phyloP scores from a whole-genome alignment of 2,113 vertebrate genomes.

The Procavia capensis region DNA sequence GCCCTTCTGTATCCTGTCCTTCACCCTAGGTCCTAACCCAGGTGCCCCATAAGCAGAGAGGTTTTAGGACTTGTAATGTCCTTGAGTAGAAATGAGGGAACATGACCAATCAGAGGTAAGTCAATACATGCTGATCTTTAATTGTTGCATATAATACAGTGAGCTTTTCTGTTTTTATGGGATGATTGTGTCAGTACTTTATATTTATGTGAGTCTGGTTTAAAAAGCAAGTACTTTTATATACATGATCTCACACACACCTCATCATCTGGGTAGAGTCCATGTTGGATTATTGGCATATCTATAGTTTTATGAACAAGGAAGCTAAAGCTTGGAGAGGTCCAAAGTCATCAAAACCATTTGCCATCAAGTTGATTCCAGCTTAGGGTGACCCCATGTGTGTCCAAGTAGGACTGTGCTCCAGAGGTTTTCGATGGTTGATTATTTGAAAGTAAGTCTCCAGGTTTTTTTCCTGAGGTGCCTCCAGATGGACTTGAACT shows the following conservation, averaged over 20 bases:
- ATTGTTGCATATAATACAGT: neutral
- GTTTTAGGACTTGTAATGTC: neutral
- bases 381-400: neutral
- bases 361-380: too few relatives aligned
- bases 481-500: neutral
- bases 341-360: neutral
- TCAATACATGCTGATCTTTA: neutral
- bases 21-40: neutral
- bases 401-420: neutral
- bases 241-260: neutral
- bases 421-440: neutral
- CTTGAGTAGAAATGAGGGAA: neutral
- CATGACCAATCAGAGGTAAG: neutral
- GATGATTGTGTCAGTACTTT: neutral
- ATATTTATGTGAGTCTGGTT: neutral
- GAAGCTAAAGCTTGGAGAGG: neutral
- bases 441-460: neutral
- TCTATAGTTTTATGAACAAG: neutral
- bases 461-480: neutral
- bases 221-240: neutral
- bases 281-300: neutral
- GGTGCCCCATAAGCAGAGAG: neutral
- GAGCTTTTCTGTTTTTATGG: neutral
- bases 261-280: neutral
- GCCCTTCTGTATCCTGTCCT: neutral